Conservation (phyloP, 1,140 invertebrate genomes). For the Philaenus spumarius region DNA sequence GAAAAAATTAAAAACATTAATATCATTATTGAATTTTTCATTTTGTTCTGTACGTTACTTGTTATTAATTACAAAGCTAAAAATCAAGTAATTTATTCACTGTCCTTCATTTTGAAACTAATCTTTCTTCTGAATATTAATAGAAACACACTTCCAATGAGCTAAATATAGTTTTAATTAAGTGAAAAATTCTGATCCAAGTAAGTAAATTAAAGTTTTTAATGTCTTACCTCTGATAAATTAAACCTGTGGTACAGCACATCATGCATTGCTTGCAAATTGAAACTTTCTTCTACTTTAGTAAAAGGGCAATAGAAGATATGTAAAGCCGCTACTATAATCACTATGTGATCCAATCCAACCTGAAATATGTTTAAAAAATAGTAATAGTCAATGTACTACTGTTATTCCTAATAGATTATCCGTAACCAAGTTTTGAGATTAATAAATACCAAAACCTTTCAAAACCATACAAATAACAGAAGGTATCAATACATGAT, state of each 20-base stretch:
- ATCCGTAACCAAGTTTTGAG: too few relatives aligned
- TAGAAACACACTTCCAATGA: not conserved
- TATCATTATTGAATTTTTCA: too few relatives aligned
- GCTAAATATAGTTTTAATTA: not conserved
- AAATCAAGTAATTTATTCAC: not conserved
- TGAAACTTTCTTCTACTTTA: constrained; percentile 99
- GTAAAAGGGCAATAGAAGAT: constrained; percentile 89
- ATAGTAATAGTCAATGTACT: too few relatives aligned
- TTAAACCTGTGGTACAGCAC: constrained; percentile 82
- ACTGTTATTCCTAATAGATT: too few relatives aligned
- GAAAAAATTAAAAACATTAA: too few relatives aligned
- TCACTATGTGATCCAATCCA: constrained; percentile 6
- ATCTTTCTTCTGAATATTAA: not conserved
- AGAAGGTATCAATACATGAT: too few relatives aligned
- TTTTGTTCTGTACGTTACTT: too few relatives aligned
- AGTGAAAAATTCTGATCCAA: not conserved
- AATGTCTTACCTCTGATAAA: constrained; percentile 64
- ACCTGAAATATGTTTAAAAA: not conserved
- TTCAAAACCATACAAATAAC: too few relatives aligned
- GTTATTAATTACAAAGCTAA: too few relatives aligned
- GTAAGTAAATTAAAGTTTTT: not conserved
- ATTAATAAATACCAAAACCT: too few relatives aligned
- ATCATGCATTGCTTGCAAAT: constrained; percentile 97
- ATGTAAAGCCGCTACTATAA: constrained; percentile 59
- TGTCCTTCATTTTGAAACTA: not conserved